Conservation (phyloP, 2,888 invertebrate genomes). For the Pedicia rivosa region DNA sequence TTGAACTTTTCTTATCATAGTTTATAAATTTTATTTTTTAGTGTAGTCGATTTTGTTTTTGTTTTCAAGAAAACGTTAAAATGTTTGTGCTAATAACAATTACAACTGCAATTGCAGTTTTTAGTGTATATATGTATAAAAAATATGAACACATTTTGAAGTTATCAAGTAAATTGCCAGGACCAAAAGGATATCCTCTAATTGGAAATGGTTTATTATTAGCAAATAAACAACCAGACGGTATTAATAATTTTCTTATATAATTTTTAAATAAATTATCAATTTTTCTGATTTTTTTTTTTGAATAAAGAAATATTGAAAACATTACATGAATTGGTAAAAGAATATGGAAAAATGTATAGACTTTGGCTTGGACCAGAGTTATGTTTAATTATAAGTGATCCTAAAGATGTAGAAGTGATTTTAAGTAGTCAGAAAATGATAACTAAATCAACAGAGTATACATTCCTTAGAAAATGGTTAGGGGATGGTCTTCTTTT, state of each 20-base stretch:
- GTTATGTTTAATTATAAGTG: conserved; percentile 19
- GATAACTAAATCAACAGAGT: conserved; percentile 38
- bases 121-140: conserved; percentile 5
- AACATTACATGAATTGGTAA: conserved; percentile 23
- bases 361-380: conserved; percentile 15
- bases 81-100: conserved; percentile 13
- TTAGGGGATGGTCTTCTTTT: conserved; percentile 39
- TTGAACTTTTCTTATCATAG: no score
- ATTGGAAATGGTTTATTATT: conserved; percentile 34
- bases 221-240: conserved; percentile 30
- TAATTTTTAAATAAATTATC: background rate
- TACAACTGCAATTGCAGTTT: conserved; percentile 15
- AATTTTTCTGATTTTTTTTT: background rate
- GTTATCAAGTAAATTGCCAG: conserved; percentile 19
- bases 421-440: conserved; percentile 18
- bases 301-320: conserved; percentile 15
- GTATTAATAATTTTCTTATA: conserved; percentile 16
- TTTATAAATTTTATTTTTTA: no score
- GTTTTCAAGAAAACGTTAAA: no score
- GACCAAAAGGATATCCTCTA: conserved; percentile 32
- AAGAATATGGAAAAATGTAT: conserved; percentile 21
- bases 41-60: no score
- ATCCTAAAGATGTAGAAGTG: conserved; percentile 19
- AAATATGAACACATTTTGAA: conserved; percentile 20
- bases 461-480: conserved; percentile 34